Evolutionary conservation across 2,797 vertebrate genomes (phyloP).

Genomic region (Euphonia xanthogaster): DNA sequence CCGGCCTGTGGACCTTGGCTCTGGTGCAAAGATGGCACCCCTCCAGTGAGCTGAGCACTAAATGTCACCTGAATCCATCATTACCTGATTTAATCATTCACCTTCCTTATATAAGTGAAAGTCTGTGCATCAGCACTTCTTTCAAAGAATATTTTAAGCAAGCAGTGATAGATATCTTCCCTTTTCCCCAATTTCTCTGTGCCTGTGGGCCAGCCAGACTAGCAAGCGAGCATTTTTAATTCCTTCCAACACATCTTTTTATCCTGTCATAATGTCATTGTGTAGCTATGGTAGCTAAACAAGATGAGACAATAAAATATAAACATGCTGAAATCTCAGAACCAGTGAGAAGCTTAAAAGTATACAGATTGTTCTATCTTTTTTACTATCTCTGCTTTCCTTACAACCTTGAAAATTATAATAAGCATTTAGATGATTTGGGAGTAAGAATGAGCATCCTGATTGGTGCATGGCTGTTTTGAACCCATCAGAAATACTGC

Average conservation of each 20-base stretch:
- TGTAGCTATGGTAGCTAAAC: not conserved
- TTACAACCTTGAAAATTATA: not conserved
- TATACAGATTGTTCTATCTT: not conserved
- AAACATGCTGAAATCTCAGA: conserved; percentile 3
- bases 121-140: conserved; percentile 51
- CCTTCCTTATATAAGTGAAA: conserved; percentile 44
- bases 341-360: not conserved
- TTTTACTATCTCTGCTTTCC: not conserved
- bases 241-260: not conserved
- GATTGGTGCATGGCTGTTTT: not conserved
- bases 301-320: conserved; percentile 20
- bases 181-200: not conserved
- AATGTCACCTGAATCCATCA: conserved; percentile 84
- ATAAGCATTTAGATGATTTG: not conserved
- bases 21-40: conserved; percentile 82
- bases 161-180: conserved; percentile 13
- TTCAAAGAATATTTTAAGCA: conserved; percentile 56
- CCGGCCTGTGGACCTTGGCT: conserved; percentile 70
- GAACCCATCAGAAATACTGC: not conserved
- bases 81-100: conserved; percentile 85
- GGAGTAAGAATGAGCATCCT: not conserved
- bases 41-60: conserved; percentile 76
- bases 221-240: not conserved
- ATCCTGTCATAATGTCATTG: not conserved
- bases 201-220: not conserved